Conservation (phyloP, 37 sponge, comb jelly and placozoan genomes). For the Beroe ovata region DNA sequence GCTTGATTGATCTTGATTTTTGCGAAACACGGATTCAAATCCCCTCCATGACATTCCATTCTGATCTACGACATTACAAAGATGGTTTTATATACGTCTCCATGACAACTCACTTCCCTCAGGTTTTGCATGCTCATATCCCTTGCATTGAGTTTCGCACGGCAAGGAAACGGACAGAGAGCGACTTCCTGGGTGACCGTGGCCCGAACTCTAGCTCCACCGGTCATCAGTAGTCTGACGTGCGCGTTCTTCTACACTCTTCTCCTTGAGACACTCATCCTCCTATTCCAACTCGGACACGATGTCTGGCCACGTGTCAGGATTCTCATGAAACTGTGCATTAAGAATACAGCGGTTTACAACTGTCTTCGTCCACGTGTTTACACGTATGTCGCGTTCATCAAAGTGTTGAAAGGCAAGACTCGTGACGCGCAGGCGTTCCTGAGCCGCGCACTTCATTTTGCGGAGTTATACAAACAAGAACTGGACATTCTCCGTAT, state of each 20-base stretch:
- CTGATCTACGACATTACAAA: too few relatives aligned
- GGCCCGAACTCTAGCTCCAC: conserved; percentile 58
- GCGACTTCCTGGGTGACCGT: conserved; percentile 50
- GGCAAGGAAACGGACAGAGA: conserved; percentile 51
- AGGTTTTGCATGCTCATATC: conserved; percentile 62
- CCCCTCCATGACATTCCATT: too few relatives aligned
- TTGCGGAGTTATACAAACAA: neutral
- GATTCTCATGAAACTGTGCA: neutral
- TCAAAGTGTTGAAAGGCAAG: neutral
- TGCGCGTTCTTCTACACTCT: conserved; percentile 61
- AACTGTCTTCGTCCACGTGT: conserved; percentile 47
- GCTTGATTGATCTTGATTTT: too few relatives aligned
- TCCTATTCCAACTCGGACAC: conserved; percentile 36
- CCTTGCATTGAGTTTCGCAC: conserved; percentile 51
- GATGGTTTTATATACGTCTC: too few relatives aligned
- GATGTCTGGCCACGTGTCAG: conserved; percentile 6
- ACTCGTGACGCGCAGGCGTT: conserved; percentile 20
- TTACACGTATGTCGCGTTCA: conserved; percentile 19
- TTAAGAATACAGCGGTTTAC: conserved; percentile 13
- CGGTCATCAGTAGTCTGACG: conserved; percentile 41
- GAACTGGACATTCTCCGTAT: conserved; percentile 29
- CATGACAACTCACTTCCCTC: too few relatives aligned
- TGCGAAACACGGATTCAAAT: too few relatives aligned
- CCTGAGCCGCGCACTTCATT: conserved; percentile 10
- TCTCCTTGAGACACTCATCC: conserved; percentile 54